Evolutionary conservation across 2,113 vertebrate species (phyloP).

Genomic region (Dendropsophus ebraccatus): DNA sequence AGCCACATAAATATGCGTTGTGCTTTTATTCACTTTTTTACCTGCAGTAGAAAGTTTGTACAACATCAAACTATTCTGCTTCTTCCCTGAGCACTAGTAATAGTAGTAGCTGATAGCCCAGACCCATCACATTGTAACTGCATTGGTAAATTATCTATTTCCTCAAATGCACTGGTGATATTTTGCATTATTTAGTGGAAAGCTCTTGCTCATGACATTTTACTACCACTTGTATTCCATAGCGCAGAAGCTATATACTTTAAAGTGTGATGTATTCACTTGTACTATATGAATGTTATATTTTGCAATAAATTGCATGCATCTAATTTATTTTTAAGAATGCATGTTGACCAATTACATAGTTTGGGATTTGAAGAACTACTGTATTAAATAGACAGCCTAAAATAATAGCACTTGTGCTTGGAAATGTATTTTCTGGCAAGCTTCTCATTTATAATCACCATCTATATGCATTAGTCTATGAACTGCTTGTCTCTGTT

Average conservation of each 20-base stretch:
- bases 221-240: conserved; percentile 20
- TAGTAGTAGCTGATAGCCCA: neutral
- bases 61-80: neutral
- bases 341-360: conserved; percentile 84
- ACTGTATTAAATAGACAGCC: conserved; percentile 85
- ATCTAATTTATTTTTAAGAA: conserved; percentile 82
- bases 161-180: neutral
- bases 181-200: conserved; percentile 15
- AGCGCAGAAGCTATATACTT: neutral
- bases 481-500: conserved; percentile 84
- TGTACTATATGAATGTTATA: conserved; percentile 30
- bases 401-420: conserved; percentile 84
- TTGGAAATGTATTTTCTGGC: conserved; percentile 88
- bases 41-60: neutral
- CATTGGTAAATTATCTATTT: conserved; percentile 14
- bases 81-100: neutral
- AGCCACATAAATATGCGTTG: neutral
- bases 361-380: conserved; percentile 79
- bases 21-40: neutral
- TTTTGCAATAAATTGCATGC: conserved; percentile 74
- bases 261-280: conserved; percentile 28
- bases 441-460: conserved; percentile 85
- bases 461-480: conserved; percentile 84
- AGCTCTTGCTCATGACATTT: conserved; percentile 21
- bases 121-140: neutral